Base-by-base conservation (phyloP, 1,140 invertebrate species). In the Tribolium madens region DNA sequence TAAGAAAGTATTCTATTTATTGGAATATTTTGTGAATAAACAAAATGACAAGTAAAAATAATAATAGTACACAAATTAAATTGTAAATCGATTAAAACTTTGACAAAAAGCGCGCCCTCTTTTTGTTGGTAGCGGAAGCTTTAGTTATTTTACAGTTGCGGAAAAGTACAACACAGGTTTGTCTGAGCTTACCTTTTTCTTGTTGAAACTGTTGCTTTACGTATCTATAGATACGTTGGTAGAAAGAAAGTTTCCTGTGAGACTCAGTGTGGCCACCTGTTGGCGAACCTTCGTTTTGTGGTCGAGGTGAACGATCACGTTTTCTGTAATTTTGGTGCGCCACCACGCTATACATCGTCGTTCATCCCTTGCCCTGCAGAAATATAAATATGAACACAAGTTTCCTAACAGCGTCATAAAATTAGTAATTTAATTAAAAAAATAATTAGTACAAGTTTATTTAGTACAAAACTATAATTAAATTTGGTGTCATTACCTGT, bases 311-410 rank as follows among this genome's bases (percentile, higher is more conserved):
- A 2, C 74, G 74, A 18, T 76, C 74, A 7, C 53, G 17, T 50
- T 70, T 76, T 26, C 42, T 69, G 47, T 48, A 76, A 42, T 69
- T 76, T 14, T 76, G 74, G 74, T 76, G 74, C n/a, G 74, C 74
- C 21, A 76, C 74, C 46, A 76, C 74, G 21, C 74, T 76, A 76
- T 76, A 76, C 74, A 76, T 76, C 17, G 52, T 53, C 2, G 50
- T 57, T 14, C 53, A 74, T 50, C 31, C 52, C 53, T 21, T 12
- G 15, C 21, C 26, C 73, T 74, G 36, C 26, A 64, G 26, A 9
- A 64, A 3, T 31, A 52, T 33, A 31, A 33, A 33, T n/a, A 10
- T n/a, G 36, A 42, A 42, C 6, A 42, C 7, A 42, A 2, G 5
- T 42, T 42, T 26, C 21, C 21, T 42, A 42, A 42, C n/a, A 42